These are phyloP conservation scores for Melopsittacus undulatus DNA, from an alignment of 2,797 vertebrate species.

Conservation along the genomic window DNA sequence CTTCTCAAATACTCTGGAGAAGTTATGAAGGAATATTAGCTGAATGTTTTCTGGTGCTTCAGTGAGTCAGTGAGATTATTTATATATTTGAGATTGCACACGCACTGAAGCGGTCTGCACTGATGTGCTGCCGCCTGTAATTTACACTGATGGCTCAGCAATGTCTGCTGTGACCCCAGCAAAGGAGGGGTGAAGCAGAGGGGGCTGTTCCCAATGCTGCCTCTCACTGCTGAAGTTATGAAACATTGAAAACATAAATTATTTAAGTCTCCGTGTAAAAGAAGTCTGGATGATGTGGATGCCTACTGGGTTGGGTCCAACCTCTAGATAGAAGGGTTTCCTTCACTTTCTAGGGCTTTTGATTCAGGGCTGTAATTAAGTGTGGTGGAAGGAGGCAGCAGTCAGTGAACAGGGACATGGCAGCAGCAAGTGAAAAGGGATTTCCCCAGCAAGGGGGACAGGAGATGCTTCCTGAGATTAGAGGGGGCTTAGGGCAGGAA, in stretches of 20 bases:
- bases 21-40: not conserved
- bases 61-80: slow-evolving; percentile 13
- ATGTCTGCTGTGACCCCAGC: not conserved
- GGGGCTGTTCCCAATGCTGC: not conserved
- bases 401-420: not conserved
- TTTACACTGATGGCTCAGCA: not conserved
- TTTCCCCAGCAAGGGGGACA: not conserved
- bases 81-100: not conserved
- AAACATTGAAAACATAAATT: slow-evolving; percentile 41
- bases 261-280: not conserved
- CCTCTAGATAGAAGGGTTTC: not conserved
- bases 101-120: not conserved
- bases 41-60: slow-evolving; percentile 12
- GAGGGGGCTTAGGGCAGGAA: not conserved
- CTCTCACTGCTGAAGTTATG: not conserved
- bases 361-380: not conserved
- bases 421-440: not conserved
- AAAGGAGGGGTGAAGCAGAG: not conserved
- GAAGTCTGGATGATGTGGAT: not conserved
- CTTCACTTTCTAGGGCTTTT: not conserved
- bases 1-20: slow-evolving; percentile 1
- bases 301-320: not conserved
- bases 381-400: not conserved
- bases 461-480: not conserved
- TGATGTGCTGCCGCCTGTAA: not conserved